Evolutionary conservation across 1,140 invertebrate species (phyloP).

Genomic region (Psilanteris sp.): DNA sequence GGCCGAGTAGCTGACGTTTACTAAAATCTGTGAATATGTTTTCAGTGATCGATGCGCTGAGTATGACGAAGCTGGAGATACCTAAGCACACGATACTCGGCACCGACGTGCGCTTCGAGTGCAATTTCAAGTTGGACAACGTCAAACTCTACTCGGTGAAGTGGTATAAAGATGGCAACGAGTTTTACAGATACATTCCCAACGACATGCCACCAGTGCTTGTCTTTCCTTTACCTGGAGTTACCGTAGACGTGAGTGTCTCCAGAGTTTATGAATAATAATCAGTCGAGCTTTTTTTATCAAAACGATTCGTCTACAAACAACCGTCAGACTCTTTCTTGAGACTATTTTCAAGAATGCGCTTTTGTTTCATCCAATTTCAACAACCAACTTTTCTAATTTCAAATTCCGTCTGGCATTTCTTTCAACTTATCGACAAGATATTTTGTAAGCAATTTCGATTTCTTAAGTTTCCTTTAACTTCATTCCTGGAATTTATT

Average conservation of each 20-base stretch:
- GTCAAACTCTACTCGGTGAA: constrained; percentile 88
- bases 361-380: constrained; percentile 32
- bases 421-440: neutral
- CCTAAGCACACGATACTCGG: constrained; percentile 85
- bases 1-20: constrained; percentile 54
- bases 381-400: constrained; percentile 25
- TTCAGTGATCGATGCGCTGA: constrained; percentile 76
- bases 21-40: constrained; percentile 63
- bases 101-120: constrained; percentile 82
- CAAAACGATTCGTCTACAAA: constrained; percentile 29
- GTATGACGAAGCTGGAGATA: constrained; percentile 83
- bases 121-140: constrained; percentile 84
- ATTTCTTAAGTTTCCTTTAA: neutral
- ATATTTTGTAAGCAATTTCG: constrained; percentile 6
- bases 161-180: constrained; percentile 89
- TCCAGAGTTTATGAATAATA: constrained; percentile 59
- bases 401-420: constrained; percentile 2
- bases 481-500: too few species aligned
- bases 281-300: constrained; percentile 32
- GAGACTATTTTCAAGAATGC: constrained; percentile 4
- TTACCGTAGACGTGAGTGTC: constrained; percentile 83
- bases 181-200: constrained; percentile 89
- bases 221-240: constrained; percentile 83
- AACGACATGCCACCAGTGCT: constrained; percentile 83
- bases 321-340: constrained; percentile 8